Evolutionary conservation across 2,797 vertebrate genomes (phyloP), one percentile per base, ranked within the genome.

Genomic region (Acanthurus leucopareius): DNA sequence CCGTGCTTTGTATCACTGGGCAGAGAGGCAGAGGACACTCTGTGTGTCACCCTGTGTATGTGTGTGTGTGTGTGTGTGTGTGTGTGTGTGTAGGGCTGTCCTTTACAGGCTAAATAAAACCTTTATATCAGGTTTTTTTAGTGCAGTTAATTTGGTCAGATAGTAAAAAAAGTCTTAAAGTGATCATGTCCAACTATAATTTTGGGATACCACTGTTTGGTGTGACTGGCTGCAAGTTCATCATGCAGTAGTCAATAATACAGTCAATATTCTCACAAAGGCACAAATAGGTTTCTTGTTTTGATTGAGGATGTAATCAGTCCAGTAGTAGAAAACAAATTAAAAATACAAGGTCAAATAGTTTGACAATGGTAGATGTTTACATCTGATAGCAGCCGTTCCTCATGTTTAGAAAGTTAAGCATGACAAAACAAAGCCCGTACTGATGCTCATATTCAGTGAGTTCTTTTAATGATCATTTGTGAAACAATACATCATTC

Each of bases 401-500:
- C 20, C 15, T 32, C 32, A 40, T 7, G n/a, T 38, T 67, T 9
- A 19, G 13, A 62, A 25, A 48, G 32, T 19, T 19, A 19, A 40
- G 6, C 19, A n/a, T 32, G 47, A 16, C 16, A 42, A 61, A 20
- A 16, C 16, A 22, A 63, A 53, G 61, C 57, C 19, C 13, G 19
- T 1, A 17, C 16, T 0, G 4, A 25, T 22, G 40, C 10, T 49
- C 3, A 16, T 44, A 49, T 44, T 57, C 42, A 47, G 0, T 5
- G 4, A 70, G 19, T 19, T 17, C 20, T 25, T 8, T 10, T 45
- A 65, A 32, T 14, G 22, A 54, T 44, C 56, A 66, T 16, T 47
- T 47, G 47, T 56, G 45, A 35, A 61, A 56, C 22, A 42, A 83
- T 32, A 73, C 52, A 62, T 62, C 60, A 61, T 19, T 77, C 57